These are phyloP conservation scores for Drosophila nigricruria DNA, from an alignment of 2,888 invertebrate species.

Conservation along the genomic window DNA sequence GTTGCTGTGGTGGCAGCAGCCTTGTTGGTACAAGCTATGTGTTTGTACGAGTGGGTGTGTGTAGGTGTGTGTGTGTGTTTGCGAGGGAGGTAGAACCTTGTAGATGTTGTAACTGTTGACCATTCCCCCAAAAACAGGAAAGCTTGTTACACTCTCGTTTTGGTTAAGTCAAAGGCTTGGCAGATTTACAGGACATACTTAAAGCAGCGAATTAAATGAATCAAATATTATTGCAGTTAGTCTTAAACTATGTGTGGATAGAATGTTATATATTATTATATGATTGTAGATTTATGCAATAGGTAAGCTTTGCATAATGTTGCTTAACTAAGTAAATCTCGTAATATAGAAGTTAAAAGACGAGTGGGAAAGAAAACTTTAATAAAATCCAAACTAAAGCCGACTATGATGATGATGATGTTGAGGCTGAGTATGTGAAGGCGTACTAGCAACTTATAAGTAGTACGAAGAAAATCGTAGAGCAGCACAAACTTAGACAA, in stretches of 20 bases:
- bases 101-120: slow-evolving; percentile 16
- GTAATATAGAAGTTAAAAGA: slow-evolving; percentile 34
- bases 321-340: slow-evolving; percentile 36
- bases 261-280: background rate
- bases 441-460: slow-evolving; percentile 16
- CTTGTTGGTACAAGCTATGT: slow-evolving; percentile 5
- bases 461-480: slow-evolving; percentile 16
- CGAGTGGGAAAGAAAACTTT: slow-evolving; percentile 24
- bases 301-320: slow-evolving; percentile 19
- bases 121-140: background rate
- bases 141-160: slow-evolving; percentile 28
- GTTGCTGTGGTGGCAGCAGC: slow-evolving; percentile 5
- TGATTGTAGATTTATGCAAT: background rate
- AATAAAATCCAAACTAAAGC: slow-evolving; percentile 26
- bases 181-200: slow-evolving; percentile 4
- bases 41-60: background rate
- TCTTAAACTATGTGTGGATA: no score
- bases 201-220: background rate
- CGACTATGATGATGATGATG: slow-evolving; percentile 11
- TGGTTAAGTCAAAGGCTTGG: slow-evolving; percentile 34
- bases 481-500: slow-evolving; percentile 38
- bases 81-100: background rate
- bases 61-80: no score
- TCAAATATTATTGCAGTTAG: background rate
- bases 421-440: slow-evolving; percentile 22